Evolutionary conservation across 2,888 invertebrate species (phyloP).

Genomic region (Troides oblongomaculatus): DNA sequence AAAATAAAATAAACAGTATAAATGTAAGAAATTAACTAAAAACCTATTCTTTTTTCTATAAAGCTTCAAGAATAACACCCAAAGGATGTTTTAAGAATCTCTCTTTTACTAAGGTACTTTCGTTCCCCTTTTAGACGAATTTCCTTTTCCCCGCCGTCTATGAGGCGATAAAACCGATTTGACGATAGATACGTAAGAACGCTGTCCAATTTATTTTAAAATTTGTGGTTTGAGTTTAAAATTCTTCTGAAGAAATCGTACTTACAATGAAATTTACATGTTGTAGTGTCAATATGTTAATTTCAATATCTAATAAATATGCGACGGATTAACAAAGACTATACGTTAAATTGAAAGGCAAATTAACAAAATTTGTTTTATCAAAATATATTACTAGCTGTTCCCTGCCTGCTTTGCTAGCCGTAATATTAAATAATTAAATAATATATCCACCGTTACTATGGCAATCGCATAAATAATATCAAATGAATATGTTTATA

Average conservation of each 20-base stretch:
- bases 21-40: background rate
- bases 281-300: too few relatives aligned
- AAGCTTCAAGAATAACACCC: background rate
- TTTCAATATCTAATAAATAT: too few relatives aligned
- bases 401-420: too few relatives aligned
- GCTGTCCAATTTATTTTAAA: constrained; percentile 10
- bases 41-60: background rate
- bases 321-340: too few relatives aligned
- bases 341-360: too few relatives aligned
- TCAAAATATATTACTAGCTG: too few relatives aligned
- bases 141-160: constrained; percentile 17
- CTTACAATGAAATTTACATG: background rate
- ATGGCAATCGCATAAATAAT: too few relatives aligned
- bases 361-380: too few relatives aligned
- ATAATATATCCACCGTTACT: too few relatives aligned
- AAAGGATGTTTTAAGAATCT: constrained; percentile 2
- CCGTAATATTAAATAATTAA: too few relatives aligned
- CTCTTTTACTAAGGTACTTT: constrained; percentile 8
- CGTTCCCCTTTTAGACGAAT: constrained; percentile 14
- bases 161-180: constrained; percentile 7
- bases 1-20: background rate
- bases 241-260: background rate
- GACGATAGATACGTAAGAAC: constrained; percentile 14
- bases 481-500: too few relatives aligned
- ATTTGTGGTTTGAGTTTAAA: constrained; percentile 7